Base-by-base conservation (phyloP, 2,113 vertebrate species). In the Chlamydotis undulata region DNA sequence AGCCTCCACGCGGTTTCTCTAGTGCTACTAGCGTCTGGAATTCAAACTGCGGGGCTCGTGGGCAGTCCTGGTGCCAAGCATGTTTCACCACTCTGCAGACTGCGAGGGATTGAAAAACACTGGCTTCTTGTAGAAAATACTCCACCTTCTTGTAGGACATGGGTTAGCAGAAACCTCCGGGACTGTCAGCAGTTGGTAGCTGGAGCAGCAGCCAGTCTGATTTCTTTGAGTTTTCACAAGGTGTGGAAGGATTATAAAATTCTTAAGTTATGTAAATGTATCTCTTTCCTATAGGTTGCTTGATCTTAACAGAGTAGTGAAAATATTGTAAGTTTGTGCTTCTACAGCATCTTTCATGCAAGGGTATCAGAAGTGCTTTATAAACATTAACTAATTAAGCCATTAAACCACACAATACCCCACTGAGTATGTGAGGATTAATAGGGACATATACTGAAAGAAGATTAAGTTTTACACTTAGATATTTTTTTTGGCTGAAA, bases 351-450 rank as follows among this genome's bases (percentile, higher is more conserved):
- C 50, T 94, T 94, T 89, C 60, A 75, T 0, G 0, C 23, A 29
- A 78, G 57, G 56, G 43, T 83, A 55, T 71, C 64, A 78, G 65
- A 78, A 88, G 11, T 49, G 79, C 60, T 93, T 78, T 87, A 81
- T 68, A 78, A 94, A 92, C 64, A 90, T 86, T 56, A 47, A 67
- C 41, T 92, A 96, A 96, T 96, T 92, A 90, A 93, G 43, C 71
- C 69, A 92, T 95, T 83, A 96, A 94, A 92, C 79, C 39, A 33
- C 57, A 77, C 47, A 92, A 53, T 67, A 90, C 11, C 50, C 52
- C 35, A 49, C 47, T n/a, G 79, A 84, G 43, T 52, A 67, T 70
- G 56, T 64, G 37, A 75, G 73, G 71, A 95, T 92, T 92, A 87
- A 53, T 50, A 77, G 56, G 59, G 39, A 73, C 29, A 26, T 64